Evolutionary conservation across 2,888 invertebrate species (phyloP).

Genomic region (Physocephala rufipes): DNA sequence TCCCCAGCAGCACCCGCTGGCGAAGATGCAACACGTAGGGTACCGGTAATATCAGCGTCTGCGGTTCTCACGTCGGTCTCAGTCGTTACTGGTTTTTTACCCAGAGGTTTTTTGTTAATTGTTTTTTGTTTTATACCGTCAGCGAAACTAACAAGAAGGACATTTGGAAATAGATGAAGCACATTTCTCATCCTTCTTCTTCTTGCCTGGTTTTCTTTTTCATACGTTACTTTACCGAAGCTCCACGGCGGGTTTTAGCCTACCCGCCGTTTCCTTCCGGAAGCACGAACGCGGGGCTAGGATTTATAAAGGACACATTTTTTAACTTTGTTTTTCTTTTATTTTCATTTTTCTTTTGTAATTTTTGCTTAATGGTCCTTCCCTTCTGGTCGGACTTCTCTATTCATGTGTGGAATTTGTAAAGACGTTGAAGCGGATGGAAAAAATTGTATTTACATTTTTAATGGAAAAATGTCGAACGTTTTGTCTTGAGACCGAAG

Average conservation of each 20-base stretch:
- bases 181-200: too few relatives aligned
- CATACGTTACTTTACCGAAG: too few relatives aligned
- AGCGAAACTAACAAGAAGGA: too few relatives aligned
- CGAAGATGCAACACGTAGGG: too few relatives aligned
- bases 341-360: not conserved
- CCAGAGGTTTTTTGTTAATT: not conserved
- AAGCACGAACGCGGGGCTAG: constrained; percentile 1
- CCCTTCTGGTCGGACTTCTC: constrained; percentile 27
- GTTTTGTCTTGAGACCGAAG: constrained; percentile 12
- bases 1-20: too few relatives aligned
- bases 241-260: not conserved
- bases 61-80: constrained; percentile 29
- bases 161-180: too few relatives aligned
- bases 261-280: not conserved
- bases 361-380: constrained; percentile 12
- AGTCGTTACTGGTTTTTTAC: constrained; percentile 19
- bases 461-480: constrained; percentile 30
- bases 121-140: constrained; percentile 14
- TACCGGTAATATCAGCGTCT: constrained; percentile 9
- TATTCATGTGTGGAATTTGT: constrained; percentile 22
- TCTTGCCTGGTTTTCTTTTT: too few relatives aligned
- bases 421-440: constrained; percentile 18
- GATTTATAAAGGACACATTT: constrained; percentile 27
- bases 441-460: constrained; percentile 25
- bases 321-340: too few relatives aligned